Conservation (phyloP, 1,140 invertebrate genomes). For the Lutraria rhynchaena region DNA sequence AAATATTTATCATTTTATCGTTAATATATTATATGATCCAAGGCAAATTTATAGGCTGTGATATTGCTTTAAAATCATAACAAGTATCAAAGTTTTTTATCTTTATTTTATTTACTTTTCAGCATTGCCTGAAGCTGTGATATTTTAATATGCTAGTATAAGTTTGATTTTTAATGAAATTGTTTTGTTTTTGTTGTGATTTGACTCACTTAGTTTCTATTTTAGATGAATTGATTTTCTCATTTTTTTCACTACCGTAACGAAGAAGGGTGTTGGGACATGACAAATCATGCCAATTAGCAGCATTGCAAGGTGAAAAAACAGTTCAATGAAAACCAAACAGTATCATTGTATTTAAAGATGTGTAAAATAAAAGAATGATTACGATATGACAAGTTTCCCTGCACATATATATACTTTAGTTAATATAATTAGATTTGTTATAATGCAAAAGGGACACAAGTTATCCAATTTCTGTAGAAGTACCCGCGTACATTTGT, state of each 20-base stretch:
- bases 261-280: neutral
- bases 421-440: too few relatives aligned
- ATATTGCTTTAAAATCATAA: too few relatives aligned
- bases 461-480: too few relatives aligned
- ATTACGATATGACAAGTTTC: neutral
- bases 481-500: too few relatives aligned
- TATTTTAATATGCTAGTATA: neutral
- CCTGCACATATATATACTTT: too few relatives aligned
- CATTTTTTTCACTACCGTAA: conserved; percentile 12
- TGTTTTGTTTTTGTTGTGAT: neutral
- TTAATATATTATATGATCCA: too few relatives aligned
- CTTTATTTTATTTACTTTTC: too few relatives aligned
- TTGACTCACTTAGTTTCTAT: too few relatives aligned
- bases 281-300: neutral
- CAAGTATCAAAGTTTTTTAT: too few relatives aligned
- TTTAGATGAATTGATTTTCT: neutral
- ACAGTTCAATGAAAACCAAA: neutral
- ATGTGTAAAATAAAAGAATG: neutral
- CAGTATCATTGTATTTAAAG: neutral
- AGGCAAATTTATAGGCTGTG: too few relatives aligned
- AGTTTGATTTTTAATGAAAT: neutral
- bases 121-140: too few relatives aligned
- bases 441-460: too few relatives aligned
- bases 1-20: neutral
- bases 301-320: neutral